Conservation (phyloP, 2,113 vertebrate species). For the Nesogale talazaci region DNA sequence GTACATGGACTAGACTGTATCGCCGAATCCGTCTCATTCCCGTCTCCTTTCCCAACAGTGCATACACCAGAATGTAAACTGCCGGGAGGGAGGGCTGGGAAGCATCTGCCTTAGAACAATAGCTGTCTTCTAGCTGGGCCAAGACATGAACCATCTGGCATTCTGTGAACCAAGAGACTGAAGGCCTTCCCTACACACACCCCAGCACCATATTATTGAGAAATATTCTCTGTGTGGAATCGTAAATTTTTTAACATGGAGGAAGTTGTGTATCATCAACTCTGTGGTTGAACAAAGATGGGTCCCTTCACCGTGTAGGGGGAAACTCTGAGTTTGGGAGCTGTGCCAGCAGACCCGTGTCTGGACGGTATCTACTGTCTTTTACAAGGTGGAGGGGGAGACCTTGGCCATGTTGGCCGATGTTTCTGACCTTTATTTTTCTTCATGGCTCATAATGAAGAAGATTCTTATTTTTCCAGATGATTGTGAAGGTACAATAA, state of each 20-base stretch:
- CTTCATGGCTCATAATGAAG: neutral
- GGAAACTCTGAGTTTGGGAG: neutral
- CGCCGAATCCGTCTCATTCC: neutral
- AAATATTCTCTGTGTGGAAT: neutral
- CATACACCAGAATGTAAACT: neutral
- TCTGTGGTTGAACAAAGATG: conserved; percentile 39
- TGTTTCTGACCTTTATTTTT: conserved; percentile 22
- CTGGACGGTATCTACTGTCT: neutral
- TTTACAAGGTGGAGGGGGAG: neutral
- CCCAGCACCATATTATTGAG: neutral
- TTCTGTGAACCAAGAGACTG: neutral
- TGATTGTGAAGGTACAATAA: conserved; percentile 7
- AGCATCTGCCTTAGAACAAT: neutral
- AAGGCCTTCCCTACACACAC: neutral
- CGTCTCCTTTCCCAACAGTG: neutral
- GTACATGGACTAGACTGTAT: neutral
- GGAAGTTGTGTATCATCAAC: conserved; percentile 19
- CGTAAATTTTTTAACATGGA: neutral
- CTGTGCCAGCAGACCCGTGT: neutral
- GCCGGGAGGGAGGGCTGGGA: neutral
- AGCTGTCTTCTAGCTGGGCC: neutral
- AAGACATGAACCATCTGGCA: neutral
- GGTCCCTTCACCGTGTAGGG: neutral
- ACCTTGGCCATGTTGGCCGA: conserved; percentile 26
- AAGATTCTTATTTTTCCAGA: neutral